Evolutionary conservation across 2,797 vertebrate species (phyloP), one percentile per base, ranked within the genome.

Genomic region (Centroberyx gerrardi): DNA sequence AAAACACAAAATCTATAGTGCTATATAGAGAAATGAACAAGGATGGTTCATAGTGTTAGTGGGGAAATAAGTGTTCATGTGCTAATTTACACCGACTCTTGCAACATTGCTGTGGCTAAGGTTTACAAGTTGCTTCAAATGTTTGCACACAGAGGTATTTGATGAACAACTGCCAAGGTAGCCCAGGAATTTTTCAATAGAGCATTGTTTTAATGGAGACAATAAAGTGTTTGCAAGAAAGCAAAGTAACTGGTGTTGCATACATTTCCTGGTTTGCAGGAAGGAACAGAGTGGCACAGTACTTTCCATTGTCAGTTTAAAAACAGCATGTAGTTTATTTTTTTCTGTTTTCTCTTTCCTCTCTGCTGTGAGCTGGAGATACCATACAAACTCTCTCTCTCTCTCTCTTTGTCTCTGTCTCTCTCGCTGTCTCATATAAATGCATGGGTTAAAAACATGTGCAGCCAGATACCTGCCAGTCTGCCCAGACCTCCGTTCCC

Each of bases 401-500:
- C 48, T 51, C 5, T 54, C 27, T 12, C 14, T 12, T 12, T 15
- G n/a, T 8, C n/a, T 22, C 49, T 52, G n/a, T 22, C 6, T 18
- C 6, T 52, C 49, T 22, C 17, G 2, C n/a, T 44, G 42, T 17
- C 29, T 15, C 4, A 31, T 31, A 17, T 14, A 12, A 44, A 13
- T 44, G 42, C 13, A 3, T 12, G 13, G 42, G 13, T 44, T 44
- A 14, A 44, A 40, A 18, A 56, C 13, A 17, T 17, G 5, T 48
- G 14, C 29, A 59, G 44, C 12, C 4, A 22, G 90, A 90, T 92
- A 99, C 98, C 98, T 88, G 98, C 98, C 62, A 99, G 96, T 78
- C 98, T 93, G 40, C 98, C 98, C 12, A 99, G 95, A 4, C 98
- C 98, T n/a, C 98, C 98, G 0, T 99, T 99, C 31, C 98, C 98